Evolutionary conservation across 2,888 invertebrate genomes (phyloP).

Genomic region (Troides aeacus): DNA sequence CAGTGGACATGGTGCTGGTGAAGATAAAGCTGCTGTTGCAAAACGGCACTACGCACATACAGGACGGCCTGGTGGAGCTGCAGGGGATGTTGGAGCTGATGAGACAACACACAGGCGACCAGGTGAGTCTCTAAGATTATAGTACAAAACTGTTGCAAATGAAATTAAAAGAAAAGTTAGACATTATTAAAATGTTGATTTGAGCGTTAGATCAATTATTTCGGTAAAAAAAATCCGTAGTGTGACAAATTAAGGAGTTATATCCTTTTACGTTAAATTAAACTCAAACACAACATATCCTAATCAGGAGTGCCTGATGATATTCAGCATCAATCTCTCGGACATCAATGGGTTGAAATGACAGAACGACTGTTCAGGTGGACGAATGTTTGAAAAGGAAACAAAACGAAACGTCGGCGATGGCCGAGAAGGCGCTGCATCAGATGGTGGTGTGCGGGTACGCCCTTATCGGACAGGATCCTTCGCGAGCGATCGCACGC

Average conservation of each 20-base stretch:
- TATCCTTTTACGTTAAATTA: no score
- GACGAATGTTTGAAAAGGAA: conserved; percentile 52
- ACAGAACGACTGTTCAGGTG: conserved; percentile 40
- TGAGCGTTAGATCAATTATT: no score
- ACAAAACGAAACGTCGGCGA: conserved; percentile 54
- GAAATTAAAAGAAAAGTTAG: background rate
- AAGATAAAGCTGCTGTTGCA: conserved; percentile 66
- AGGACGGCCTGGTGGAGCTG: conserved; percentile 56
- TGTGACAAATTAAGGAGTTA: no score
- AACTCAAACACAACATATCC: no score
- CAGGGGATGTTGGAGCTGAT: conserved; percentile 52
- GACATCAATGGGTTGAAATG: no score
- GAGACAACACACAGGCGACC: conserved; percentile 46
- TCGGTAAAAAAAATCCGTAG: no score
- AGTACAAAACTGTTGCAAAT: background rate
- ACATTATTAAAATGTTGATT: background rate
- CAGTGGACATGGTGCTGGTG: conserved; percentile 63
- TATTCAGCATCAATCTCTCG: no score
- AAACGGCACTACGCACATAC: conserved; percentile 66
- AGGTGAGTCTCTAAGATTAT: conserved; percentile 41
- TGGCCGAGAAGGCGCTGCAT: conserved; percentile 71
- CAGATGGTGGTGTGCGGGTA: conserved; percentile 75
- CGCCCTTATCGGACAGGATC: conserved; percentile 72
- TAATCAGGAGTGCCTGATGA: no score
- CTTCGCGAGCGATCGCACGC: conserved; percentile 58